Base-by-base conservation (phyloP, 1,140 invertebrate species). In the Metaphire vulgaris region DNA sequence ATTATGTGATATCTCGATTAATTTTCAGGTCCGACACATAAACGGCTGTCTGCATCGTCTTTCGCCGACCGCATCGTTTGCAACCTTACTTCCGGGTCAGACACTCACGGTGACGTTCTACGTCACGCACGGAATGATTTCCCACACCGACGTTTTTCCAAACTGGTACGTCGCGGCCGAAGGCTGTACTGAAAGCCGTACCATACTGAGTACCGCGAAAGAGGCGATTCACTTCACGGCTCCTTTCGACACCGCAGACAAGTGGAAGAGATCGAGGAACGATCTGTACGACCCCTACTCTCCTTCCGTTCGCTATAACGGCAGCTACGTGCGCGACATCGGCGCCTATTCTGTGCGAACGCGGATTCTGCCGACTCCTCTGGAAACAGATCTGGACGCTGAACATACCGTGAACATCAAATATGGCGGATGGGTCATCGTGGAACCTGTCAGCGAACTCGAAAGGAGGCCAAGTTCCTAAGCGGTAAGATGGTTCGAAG, bases 21-120 rank as follows among this genome's bases (percentile, higher is more conserved):
- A n/a, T n/a, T n/a, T n/a, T 30, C 76, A 73, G n/a, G 16, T 83
- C 0, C 33, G 33, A 1, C 83, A 84, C 72, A 76, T 81, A 0
- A 76, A 80, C 1, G 83, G 83, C 14, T 81, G 80, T 76, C 77
- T 83, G 33, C 82, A 80, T 69, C 78, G 78, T 69, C 30, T 83
- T 21, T 75, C 73, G 14, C 82, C 82, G 21, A 56, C 71, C 26
- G 0, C 70, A 0, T 67, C 69, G 12, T 80, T 83, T 76, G 69
- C 56, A 21, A 32, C 75, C 0, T 32, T 82, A 32, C 16, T 69
- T 0, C 77, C 79, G 0, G 74, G 76, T 32, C 41, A 74, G 41
- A 74, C 28, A 2, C 32, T 33, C 16, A 69, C 29, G 33, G n/a
- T 77, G 1, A 6, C 21, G 0, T 74, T 69, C 31, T 14, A n/a